Conservation (phyloP, 1,140 invertebrate genomes). For the Pollicipes pollicipes region DNA sequence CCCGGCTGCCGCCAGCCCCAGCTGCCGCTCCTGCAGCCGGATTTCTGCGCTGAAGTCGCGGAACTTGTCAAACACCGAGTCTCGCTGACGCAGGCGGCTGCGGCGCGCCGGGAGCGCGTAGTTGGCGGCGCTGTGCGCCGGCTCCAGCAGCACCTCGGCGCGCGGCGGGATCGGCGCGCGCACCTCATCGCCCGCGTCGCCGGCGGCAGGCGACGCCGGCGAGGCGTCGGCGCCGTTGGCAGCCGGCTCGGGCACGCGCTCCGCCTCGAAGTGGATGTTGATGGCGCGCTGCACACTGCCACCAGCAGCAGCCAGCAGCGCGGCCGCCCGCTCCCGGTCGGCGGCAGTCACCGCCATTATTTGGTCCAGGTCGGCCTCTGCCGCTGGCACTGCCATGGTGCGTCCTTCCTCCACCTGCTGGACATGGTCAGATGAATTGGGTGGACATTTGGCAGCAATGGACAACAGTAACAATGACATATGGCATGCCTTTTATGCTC, state of each 20-base stretch:
- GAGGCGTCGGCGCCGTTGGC: conserved; percentile 26
- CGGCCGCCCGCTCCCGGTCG: conserved; percentile 16
- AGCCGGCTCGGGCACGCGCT: conserved; percentile 24
- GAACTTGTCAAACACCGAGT: conserved; percentile 45
- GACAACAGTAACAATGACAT: no score
- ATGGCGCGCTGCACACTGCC: conserved; percentile 36
- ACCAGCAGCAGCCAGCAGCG: conserved; percentile 32
- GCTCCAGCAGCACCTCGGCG: conserved; percentile 38
- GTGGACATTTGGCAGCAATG: no score
- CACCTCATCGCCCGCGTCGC: conserved; percentile 32
- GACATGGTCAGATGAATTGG: no score
- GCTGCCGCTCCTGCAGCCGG: conserved; percentile 5
- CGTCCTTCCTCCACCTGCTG: no score
- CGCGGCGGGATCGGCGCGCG: conserved; percentile 45
- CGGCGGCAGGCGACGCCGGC: conserved; percentile 24
- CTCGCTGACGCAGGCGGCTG: conserved; percentile 28
- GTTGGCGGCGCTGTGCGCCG: conserved; percentile 22
- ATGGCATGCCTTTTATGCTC: no score
- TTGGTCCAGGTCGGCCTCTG: neutral
- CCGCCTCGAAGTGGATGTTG: conserved; percentile 36
- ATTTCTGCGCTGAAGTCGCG: conserved; percentile 44
- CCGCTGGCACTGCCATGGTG: neutral
- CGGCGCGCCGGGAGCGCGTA: conserved; percentile 25
- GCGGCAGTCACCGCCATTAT: neutral
- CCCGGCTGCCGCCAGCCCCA: neutral